phyloP scores from a whole-genome alignment of 2,113 vertebrate species.

The Clupea harengus region DNA sequence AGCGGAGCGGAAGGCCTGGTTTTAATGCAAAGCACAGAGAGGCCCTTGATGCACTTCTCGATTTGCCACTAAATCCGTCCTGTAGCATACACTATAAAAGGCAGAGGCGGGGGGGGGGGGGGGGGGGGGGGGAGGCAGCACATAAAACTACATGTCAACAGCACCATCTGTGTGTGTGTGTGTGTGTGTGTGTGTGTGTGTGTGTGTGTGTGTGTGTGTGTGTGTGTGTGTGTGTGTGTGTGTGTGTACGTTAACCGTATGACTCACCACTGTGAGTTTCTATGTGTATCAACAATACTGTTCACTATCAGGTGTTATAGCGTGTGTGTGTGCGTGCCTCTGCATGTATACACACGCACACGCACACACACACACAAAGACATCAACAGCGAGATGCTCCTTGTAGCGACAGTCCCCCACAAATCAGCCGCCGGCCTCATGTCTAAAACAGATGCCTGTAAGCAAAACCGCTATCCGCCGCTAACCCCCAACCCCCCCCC shows the following conservation, averaged over 20 bases:
- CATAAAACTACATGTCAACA: slow-evolving; percentile 50
- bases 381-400: neutral
- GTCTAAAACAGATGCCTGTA: slow-evolving; percentile 68
- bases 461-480: neutral
- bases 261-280: neutral
- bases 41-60: slow-evolving; percentile 42
- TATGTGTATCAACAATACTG: neutral
- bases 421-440: slow-evolving; percentile 63
- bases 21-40: slow-evolving; percentile 68
- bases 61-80: slow-evolving; percentile 64
- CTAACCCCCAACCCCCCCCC: neutral
- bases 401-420: slow-evolving; percentile 57
- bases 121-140: slow-evolving; percentile 19
- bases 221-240: neutral
- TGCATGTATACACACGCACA: neutral
- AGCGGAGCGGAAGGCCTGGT: slow-evolving; percentile 36
- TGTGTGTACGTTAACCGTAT: neutral
- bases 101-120: slow-evolving; percentile 37
- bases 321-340: neutral
- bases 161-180: slow-evolving; percentile 33
- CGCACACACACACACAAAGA: no score
- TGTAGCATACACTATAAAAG: slow-evolving; percentile 50
- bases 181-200: neutral
- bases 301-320: neutral
- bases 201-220: no score